Evolutionary conservation across 2,797 vertebrate species (phyloP).

Genomic region (Zalophus californianus): DNA sequence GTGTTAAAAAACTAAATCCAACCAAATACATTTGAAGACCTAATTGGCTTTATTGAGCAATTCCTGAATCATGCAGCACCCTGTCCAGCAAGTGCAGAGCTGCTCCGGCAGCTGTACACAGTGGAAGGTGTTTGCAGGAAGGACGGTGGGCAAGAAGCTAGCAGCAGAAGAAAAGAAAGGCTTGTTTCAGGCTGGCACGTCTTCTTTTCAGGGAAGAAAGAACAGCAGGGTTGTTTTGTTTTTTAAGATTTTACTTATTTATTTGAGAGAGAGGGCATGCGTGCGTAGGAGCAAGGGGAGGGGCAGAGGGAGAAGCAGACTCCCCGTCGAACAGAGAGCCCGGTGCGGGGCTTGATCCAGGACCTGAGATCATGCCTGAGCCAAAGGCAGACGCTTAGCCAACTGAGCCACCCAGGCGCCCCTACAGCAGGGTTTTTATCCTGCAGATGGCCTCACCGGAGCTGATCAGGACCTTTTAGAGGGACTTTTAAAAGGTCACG

Average conservation of each 20-base stretch:
- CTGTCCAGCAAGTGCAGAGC: not conserved
- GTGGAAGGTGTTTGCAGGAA: not conserved
- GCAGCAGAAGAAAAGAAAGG: not conserved
- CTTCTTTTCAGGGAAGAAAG: not conserved
- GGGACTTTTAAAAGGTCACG: not conserved
- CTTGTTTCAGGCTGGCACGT: not conserved
- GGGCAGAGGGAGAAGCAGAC: no score
- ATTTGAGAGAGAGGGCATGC: no score
- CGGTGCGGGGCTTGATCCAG: no score
- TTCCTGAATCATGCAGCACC: not conserved
- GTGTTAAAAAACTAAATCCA: not conserved
- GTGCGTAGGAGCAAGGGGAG: no score
- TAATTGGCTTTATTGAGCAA: not conserved
- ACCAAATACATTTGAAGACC: not conserved
- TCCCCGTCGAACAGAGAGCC: no score
- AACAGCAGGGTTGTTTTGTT: not conserved
- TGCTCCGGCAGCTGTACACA: fast-evolving
- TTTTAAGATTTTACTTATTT: no score
- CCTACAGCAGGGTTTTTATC: no score
- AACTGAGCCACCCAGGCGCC: no score
- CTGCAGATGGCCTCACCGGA: not conserved
- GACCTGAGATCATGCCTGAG: no score
- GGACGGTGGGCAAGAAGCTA: not conserved
- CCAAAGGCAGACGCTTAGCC: no score
- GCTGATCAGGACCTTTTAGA: not conserved